Percentiles rank a stretch among this genome's conserved stretches.
Evolutionary conservation across 2,888 invertebrate genomes (phyloP).

Genomic region (Apeira syringaria): DNA sequence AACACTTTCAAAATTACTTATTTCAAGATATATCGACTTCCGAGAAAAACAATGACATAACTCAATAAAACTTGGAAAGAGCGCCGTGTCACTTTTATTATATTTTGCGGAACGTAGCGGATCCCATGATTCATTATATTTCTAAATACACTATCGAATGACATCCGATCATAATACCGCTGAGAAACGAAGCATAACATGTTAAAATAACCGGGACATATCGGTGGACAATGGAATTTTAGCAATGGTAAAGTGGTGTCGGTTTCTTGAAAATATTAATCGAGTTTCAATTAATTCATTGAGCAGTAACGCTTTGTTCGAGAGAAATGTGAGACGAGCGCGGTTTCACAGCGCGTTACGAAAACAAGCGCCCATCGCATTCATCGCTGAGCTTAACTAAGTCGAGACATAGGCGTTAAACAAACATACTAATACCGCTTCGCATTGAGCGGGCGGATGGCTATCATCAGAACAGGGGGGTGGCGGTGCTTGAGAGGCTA

Average conservation of each 20-base stretch:
- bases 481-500: conserved; percentile 82
- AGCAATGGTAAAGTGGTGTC: conserved; percentile 72
- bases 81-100: conserved; percentile 41
- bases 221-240: conserved; percentile 74
- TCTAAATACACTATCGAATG: conserved; percentile 77
- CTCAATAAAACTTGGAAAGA: conserved; percentile 41
- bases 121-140: conserved; percentile 72
- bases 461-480: conserved; percentile 55
- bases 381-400: conserved; percentile 65
- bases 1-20: conserved; percentile 25
- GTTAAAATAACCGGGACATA: conserved; percentile 52
- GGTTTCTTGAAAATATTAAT: conserved; percentile 59
- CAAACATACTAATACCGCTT: conserved; percentile 75
- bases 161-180: conserved; percentile 68
- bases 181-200: conserved; percentile 62
- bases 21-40: conserved; percentile 43
- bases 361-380: conserved; percentile 47
- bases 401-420: conserved; percentile 53
- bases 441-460: conserved; percentile 63
- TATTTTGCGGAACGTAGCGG: conserved; percentile 52
- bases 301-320: conserved; percentile 72
- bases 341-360: conserved; percentile 46
- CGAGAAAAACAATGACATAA: conserved; percentile 44
- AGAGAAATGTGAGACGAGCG: conserved; percentile 63
- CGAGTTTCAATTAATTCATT: conserved; percentile 64